Conservation (phyloP, 2,888 invertebrate species). For the Drosophila fungiperda region DNA sequence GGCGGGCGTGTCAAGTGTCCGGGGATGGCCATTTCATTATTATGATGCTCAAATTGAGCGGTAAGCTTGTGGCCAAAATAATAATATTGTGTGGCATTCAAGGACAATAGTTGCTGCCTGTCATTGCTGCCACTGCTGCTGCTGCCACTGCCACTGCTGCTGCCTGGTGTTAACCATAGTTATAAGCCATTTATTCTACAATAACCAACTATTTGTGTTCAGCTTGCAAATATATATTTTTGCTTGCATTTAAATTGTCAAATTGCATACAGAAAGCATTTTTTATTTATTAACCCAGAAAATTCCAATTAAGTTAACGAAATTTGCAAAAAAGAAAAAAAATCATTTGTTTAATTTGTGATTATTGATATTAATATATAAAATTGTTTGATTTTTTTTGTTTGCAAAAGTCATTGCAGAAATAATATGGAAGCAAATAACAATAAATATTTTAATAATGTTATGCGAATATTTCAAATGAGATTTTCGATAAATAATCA, state of each 20-base stretch:
- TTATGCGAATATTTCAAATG: conserved; percentile 11
- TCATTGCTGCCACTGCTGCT: neutral
- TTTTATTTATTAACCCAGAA: neutral
- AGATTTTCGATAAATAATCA: conserved; percentile 23
- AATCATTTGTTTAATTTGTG: neutral
- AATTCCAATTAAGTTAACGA: neutral
- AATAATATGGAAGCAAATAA: neutral
- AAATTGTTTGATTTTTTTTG: neutral
- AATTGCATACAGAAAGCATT: neutral
- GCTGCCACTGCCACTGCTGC: neutral
- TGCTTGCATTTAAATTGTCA: neutral
- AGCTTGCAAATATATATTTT: neutral
- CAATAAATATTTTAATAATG: conserved; percentile 2
- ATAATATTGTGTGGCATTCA: conserved; percentile 47
- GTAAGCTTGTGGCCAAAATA: conserved; percentile 52
- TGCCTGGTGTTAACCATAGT: conserved; percentile 5
- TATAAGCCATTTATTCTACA: conserved; percentile 11
- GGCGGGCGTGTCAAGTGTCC: conserved; percentile 51
- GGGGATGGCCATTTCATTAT: conserved; percentile 55
- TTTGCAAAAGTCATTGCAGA: neutral
- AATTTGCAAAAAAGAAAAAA: neutral
- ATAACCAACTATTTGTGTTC: conserved; percentile 7
- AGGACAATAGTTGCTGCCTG: conserved; percentile 21
- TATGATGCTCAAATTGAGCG: conserved; percentile 72
- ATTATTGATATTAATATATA: neutral